Base-by-base conservation (phyloP, 1,140 invertebrate species). In the Dysdera silvatica region DNA sequence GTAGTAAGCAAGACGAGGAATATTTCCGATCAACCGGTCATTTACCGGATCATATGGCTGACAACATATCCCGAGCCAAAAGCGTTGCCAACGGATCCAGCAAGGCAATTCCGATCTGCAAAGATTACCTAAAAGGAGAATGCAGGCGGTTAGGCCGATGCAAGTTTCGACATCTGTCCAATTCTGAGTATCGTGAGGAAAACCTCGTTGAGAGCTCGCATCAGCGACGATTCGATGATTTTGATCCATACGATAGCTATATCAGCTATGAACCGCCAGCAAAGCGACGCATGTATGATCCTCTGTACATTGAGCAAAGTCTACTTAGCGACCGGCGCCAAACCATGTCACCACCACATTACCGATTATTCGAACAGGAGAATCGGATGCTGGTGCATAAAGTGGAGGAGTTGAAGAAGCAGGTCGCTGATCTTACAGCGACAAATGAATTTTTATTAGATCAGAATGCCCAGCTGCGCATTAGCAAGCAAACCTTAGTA, bases 381-480 rank as follows among this genome's bases (percentile, higher is more conserved):
- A 88, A 88, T 75, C 77, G 68, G 29, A 76, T 87, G 61, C 73
- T 89, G 35, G 79, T 84, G 66, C 82, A 85, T 65, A 84, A 85
- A 73, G 81, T 89, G 53, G 84, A 87, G 41, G 85, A 87, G 68
- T 73, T 89, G 48, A 87, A 87, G 72, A 85, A 85, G 68, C 82
- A 84, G 72, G 81, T 84, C 3, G 79, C 80, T 31, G 85, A 87
- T 72, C 72, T 88, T 47, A 84, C 83, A n/a, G 85, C 86, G 6
- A 86, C 87, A 3, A 89, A 89, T 74, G 87, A 89, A 72, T 88
- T 88, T 73, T 77, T 90, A 0, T 71, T 89, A 48, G 86, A 88
- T 68, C 87, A 90, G 76, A 90, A 89, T 74, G 87, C 87, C 10
- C 83, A 86, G 48, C 75, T 88, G 55, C 78, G 87, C 48, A 80